phyloP scores from a whole-genome alignment of 2,113 vertebrate species.

The Thermophis baileyi region DNA sequence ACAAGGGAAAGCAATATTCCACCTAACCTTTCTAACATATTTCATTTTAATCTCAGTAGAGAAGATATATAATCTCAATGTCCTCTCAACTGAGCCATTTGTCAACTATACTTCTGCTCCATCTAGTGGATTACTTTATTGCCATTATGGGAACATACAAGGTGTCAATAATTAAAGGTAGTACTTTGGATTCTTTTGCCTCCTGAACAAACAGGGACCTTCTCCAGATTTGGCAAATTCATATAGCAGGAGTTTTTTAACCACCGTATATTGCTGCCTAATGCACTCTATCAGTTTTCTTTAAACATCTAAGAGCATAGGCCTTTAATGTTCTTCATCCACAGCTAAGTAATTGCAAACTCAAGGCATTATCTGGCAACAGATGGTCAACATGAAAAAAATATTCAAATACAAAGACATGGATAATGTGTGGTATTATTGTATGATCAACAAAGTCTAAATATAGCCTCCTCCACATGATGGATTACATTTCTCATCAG shows the following conservation, averaged over 20 bases:
- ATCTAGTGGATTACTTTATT: conserved; percentile 50
- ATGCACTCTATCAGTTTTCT: background rate
- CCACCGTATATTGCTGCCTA: background rate
- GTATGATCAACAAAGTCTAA: background rate
- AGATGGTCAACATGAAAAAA: background rate
- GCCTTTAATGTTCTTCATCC: background rate
- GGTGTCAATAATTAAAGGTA: background rate
- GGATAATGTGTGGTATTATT: background rate
- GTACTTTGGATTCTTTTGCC: accelerated
- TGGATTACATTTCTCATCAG: background rate
- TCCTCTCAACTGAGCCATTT: background rate
- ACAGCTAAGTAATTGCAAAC: background rate
- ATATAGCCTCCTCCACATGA: background rate
- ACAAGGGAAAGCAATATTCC: conserved; percentile 14
- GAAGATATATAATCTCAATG: accelerated
- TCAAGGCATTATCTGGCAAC: background rate
- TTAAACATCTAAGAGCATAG: background rate
- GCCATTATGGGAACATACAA: background rate
- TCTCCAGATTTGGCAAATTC: background rate
- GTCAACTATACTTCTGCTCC: conserved; percentile 38
- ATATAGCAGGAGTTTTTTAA: background rate
- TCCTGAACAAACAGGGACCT: background rate
- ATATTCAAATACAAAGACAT: background rate
- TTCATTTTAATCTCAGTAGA: conserved; percentile 12
- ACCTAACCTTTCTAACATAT: conserved; percentile 34